These are phyloP conservation scores for Habrosyne pyritoides DNA, from an alignment of 2,888 invertebrate species.

Conservation along the genomic window DNA sequence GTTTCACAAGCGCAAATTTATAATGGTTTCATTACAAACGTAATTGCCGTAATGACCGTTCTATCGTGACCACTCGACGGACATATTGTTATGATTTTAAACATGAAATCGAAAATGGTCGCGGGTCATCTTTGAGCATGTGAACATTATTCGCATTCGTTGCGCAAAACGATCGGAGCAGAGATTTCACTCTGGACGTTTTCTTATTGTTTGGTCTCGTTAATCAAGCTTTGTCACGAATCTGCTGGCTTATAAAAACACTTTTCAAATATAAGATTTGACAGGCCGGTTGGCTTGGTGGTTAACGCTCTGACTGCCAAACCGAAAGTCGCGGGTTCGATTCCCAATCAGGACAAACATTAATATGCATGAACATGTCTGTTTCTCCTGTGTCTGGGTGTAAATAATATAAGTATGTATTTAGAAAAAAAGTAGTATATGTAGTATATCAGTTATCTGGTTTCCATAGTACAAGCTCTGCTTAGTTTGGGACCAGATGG, in stretches of 20 bases:
- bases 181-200: conserved; percentile 62
- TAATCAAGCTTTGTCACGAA: conserved; percentile 55
- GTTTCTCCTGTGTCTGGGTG: too few relatives aligned
- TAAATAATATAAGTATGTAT: too few relatives aligned
- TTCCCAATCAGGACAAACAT: too few relatives aligned
- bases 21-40: conserved; percentile 51
- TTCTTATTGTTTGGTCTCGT: conserved; percentile 30
- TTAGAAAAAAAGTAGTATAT: too few relatives aligned
- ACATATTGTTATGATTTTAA: conserved; percentile 76
- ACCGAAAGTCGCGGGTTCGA: too few relatives aligned
- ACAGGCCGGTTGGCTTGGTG: too few relatives aligned
- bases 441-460: too few relatives aligned
- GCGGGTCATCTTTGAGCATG: conserved; percentile 65
- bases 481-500: too few relatives aligned
- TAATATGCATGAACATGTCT: too few relatives aligned
- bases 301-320: too few relatives aligned
- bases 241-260: conserved; percentile 12
- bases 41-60: conserved; percentile 75
- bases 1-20: conserved; percentile 39
- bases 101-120: conserved; percentile 76
- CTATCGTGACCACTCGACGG: conserved; percentile 70
- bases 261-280: too few relatives aligned
- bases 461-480: too few relatives aligned
- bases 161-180: conserved; percentile 60
- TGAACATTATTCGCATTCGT: conserved; percentile 48